Evolutionary conservation across 2,113 vertebrate genomes (phyloP), one percentile per base, ranked within the genome.

Genomic region (Lampris megalopsis): DNA sequence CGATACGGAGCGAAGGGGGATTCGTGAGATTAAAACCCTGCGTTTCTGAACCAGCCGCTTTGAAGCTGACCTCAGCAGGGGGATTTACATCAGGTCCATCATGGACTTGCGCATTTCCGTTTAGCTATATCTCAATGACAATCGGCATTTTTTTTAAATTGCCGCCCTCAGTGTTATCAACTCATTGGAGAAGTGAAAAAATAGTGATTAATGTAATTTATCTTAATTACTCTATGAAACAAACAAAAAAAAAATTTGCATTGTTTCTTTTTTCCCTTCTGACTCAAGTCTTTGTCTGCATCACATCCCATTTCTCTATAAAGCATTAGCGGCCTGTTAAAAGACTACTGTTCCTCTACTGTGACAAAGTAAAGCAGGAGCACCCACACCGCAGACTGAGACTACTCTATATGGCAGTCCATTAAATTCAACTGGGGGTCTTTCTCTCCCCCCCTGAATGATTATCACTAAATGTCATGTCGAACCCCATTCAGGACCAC

Each of bases 11-110:
- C 80, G 79, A 74, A 85, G 80, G 41, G 88, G 84, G 83, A 89
- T 89, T 86, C 66, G 58, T 79, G 82, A 83, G 90, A 93, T 92
- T 90, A 89, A 91, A 90, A 82, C 58, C 68, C 70, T 59, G 77
- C 73, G 83, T 89, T 87, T 93, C 66, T 81, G 68, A 79, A 86
- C 64, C 75, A 77, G 76, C 71, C 48, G 64, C 80, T 60, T 89
- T 71, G 85, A 78, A 81, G 88, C 86, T 84, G 86, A 85, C 86
- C 88, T 82, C 75, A 84, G 74, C 58, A 24, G 6, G 1, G 74
- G 81, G 86, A 90, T 87, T 87, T 74, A 86, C 69, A 61, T n/a
- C 74, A 1, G 69, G 65, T 61, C 79, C 79, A 80, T 88, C 72
- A 49, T 77, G 66, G 88, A 88, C 57, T 53, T 82, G 73, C 72